Conservation (phyloP, 2,888 invertebrate species). For the Psylliodes chrysocephalus region DNA sequence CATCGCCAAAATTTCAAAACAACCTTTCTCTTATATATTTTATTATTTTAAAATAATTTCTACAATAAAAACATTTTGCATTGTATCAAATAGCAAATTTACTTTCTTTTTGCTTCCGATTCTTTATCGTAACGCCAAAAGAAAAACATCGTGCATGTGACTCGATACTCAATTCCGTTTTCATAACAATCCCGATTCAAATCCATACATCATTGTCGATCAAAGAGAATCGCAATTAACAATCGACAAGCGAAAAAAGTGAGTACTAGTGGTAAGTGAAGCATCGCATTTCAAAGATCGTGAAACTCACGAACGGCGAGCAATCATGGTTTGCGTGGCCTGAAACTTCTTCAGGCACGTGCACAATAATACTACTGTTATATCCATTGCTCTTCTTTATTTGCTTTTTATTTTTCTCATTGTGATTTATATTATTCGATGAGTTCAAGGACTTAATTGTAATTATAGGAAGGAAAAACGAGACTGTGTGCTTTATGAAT, state of each 20-base stretch:
- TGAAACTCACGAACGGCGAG: constrained; percentile 56
- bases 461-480: constrained; percentile 10
- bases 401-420: constrained; percentile 30
- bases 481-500: no score
- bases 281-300: constrained; percentile 45
- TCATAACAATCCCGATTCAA: constrained; percentile 5
- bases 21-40: no score
- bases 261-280: constrained; percentile 37
- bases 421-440: constrained; percentile 2
- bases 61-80: no score
- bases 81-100: no score
- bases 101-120: no score
- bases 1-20: no score
- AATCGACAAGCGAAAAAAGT: constrained; percentile 36
- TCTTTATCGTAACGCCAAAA: no score
- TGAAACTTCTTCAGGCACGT: constrained; percentile 55
- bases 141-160: not conserved
- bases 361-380: constrained; percentile 54
- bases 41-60: no score
- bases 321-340: constrained; percentile 58
- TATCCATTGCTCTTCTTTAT: constrained; percentile 44
- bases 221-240: constrained; percentile 48
- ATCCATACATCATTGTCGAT: constrained; percentile 41
- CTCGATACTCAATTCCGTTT: not conserved
- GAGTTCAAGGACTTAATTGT: constrained; percentile 40